A percentile compares a stretch with the other conserved stretches of the same genome.
Conservation (phyloP, 2,888 invertebrate genomes). For the Pachliopta kotzebuea region DNA sequence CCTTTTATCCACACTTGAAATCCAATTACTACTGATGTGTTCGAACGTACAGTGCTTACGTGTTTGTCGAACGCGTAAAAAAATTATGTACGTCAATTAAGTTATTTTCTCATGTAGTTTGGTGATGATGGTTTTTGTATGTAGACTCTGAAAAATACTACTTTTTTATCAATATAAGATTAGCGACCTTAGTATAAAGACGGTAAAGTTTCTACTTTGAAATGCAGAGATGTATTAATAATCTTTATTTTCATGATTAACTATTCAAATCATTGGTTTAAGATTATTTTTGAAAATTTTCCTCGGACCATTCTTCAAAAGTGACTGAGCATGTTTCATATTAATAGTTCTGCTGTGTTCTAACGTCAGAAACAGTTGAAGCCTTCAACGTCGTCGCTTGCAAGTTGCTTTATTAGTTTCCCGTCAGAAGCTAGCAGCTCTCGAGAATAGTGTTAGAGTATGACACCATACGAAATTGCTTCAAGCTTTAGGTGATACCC, state of each 20-base stretch:
- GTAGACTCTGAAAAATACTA: no score
- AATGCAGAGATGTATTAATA: no score
- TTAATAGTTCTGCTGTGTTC: slow-evolving; percentile 14
- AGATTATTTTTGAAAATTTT: background rate
- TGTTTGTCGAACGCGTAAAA: background rate
- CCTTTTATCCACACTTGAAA: background rate
- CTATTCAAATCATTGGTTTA: background rate
- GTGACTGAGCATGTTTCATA: slow-evolving; percentile 1
- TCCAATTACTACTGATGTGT: background rate
- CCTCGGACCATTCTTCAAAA: background rate
- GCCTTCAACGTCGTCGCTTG: slow-evolving; percentile 13
- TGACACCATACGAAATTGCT: slow-evolving; percentile 8
- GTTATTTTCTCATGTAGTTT: background rate
- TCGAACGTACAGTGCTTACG: background rate
- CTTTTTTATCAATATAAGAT: no score
- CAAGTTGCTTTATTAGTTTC: slow-evolving; percentile 25
- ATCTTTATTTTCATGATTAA: no score
- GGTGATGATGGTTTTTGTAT: background rate
- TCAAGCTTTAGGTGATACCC: background rate
- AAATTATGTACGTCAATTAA: background rate
- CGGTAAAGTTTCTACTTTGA: background rate
- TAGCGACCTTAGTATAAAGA: no score
- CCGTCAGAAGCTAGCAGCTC: slow-evolving; percentile 13
- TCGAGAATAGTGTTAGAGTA: slow-evolving; percentile 2
- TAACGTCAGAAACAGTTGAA: slow-evolving; percentile 10